Conservation (phyloP, 2,113 vertebrate species). For the Turdus rufiventris region DNA sequence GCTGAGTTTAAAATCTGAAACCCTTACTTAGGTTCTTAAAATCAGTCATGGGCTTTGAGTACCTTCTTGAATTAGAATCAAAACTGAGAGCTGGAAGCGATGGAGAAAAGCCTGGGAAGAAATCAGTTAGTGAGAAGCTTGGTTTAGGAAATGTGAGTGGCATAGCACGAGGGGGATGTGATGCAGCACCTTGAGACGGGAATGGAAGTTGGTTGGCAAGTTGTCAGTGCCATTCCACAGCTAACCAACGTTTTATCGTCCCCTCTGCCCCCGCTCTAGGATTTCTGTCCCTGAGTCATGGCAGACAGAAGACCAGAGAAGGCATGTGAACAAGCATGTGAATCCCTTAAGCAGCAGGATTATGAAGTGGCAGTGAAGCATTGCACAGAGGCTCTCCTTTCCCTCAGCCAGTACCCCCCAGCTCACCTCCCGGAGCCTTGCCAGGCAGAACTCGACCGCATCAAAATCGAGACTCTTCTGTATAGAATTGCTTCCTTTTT, state of each 20-base stretch:
- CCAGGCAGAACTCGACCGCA: constrained; percentile 75
- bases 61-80: neutral
- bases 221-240: constrained; percentile 27
- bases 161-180: neutral
- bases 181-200: neutral
- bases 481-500: constrained; percentile 94
- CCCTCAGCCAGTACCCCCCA: constrained; percentile 82
- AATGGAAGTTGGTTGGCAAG: constrained; percentile 51
- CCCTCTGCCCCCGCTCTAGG: constrained; percentile 70
- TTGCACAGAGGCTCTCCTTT: constrained; percentile 92
- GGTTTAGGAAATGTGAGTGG: neutral
- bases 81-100: neutral
- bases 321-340: constrained; percentile 99
- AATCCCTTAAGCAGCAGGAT: constrained; percentile 92
- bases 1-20: neutral
- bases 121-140: neutral
- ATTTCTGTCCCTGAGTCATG: constrained; percentile 98
- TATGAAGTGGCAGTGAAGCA: constrained; percentile 92
- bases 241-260: constrained; percentile 51
- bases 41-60: neutral
- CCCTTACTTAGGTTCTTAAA: neutral
- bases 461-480: constrained; percentile 90
- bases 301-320: constrained; percentile 99
- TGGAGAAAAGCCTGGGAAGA: neutral
- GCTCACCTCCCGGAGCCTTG: constrained; percentile 74